phyloP scores from a whole-genome alignment of 1,140 invertebrate genomes.

The Gryllus bimaculatus region DNA sequence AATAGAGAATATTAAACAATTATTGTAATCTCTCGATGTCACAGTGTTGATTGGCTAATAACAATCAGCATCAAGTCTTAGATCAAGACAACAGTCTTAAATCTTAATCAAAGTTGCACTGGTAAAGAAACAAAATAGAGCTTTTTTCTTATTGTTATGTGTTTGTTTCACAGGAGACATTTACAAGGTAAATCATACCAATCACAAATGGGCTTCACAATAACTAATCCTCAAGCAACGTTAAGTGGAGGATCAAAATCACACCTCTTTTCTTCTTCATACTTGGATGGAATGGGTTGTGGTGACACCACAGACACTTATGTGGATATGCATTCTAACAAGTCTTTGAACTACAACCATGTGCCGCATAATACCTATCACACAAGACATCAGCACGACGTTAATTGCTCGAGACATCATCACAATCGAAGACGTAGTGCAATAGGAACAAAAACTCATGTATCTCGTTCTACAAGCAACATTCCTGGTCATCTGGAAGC shows the following conservation, averaged over 20 bases:
- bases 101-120: too few species aligned
- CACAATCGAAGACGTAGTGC: conserved; percentile 25
- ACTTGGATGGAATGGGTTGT: conserved; percentile 28
- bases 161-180: not conserved
- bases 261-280: conserved; percentile 26
- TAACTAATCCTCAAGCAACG: conserved; percentile 15
- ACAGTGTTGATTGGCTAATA: too few species aligned
- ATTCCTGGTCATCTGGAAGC: conserved; percentile 10
- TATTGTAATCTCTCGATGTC: too few species aligned
- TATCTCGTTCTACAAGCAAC: conserved; percentile 11
- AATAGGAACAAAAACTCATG: conserved; percentile 22
- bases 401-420: conserved; percentile 22
- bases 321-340: conserved; percentile 24
- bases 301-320: conserved; percentile 30
- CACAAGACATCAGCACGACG: conserved; percentile 26
- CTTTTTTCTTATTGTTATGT: not conserved
- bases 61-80: too few species aligned
- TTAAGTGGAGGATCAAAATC: conserved; percentile 9
- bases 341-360: conserved; percentile 17
- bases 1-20: too few species aligned
- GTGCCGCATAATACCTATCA: conserved; percentile 19
- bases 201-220: conserved; percentile 20
- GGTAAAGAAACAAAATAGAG: too few species aligned
- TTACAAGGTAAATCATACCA: conserved; percentile 7
- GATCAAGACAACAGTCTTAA: too few species aligned